Evolutionary conservation across 2,797 vertebrate genomes (phyloP), one percentile per base, ranked within the genome.

Genomic region (Graptemys geographica): DNA sequence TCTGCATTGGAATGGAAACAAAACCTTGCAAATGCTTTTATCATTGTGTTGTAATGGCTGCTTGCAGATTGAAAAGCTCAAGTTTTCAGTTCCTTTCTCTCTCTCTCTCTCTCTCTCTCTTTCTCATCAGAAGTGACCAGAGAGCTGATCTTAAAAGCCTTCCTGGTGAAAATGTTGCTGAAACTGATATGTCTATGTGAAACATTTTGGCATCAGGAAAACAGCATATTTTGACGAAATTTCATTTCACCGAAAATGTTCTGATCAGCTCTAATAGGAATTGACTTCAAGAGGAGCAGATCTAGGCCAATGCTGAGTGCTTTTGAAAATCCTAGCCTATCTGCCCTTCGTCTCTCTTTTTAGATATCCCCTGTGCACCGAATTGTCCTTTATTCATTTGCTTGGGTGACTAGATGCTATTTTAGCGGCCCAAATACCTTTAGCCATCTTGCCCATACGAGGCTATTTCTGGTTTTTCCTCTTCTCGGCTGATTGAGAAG

Each of bases 401-500:
- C 44, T 86, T 33, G 37, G 53, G 23, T 47, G 41, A 65, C 94
- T 19, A 88, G 94, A 85, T 3, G 84, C 25, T 3, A 85, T 33
- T 92, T 81, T 79, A 88, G 23, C 6, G 41, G 23, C 56, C 8
- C 10, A 57, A 47, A n/a, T 37, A 37, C 10, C 11, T 94, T 93
- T 78, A 79, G 31, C 28, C 6, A 12, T 57, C 23, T 86, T 72
- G 74, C 8, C 90, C 1, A 31, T 27, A 11, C 12, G 9, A 65
- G 16, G 11, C 41, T 11, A n/a, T 15, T 86, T 91, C 56, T 89
- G 33, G 57, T 59, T 93, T n/a, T 49, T 90, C 4, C 21, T 93
- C 37, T 92, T 92, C 72, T 19, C 15, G 4, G 78, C 15, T 92
- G 94, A 85, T 55, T 88, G 44, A 56, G 86, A 95, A 94, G 92